phyloP scores from a whole-genome alignment of 2,888 invertebrate species.

The Spodoptera exigua region DNA sequence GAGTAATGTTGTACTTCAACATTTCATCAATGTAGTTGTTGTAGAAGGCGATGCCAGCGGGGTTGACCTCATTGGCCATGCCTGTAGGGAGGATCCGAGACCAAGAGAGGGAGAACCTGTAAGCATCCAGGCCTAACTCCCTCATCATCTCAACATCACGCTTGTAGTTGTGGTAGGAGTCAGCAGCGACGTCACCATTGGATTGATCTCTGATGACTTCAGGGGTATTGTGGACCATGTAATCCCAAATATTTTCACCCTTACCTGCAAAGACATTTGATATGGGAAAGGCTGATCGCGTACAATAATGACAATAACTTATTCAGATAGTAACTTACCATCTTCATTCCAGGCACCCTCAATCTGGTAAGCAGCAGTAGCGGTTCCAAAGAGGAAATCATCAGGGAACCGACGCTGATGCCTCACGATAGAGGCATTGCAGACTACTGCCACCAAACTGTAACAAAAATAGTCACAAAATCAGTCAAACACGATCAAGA shows the following conservation, averaged over 20 bases:
- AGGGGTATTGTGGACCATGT: constrained; percentile 69
- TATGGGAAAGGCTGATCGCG: too few species aligned
- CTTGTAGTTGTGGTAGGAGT: constrained; percentile 90
- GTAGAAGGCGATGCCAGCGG: constrained; percentile 93
- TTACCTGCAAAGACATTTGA: constrained; percentile 61
- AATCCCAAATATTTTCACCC: constrained; percentile 76
- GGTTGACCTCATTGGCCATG: constrained; percentile 90
- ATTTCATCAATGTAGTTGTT: constrained; percentile 92
- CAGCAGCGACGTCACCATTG: constrained; percentile 89
- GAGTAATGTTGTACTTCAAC: constrained; percentile 90
- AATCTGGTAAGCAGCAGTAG: constrained; percentile 73
- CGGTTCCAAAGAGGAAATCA: constrained; percentile 72
- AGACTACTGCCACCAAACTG: constrained; percentile 12
- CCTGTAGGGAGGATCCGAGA: constrained; percentile 92
- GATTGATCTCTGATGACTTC: constrained; percentile 67
- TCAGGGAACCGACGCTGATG: constrained; percentile 67
- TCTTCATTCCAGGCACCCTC: constrained; percentile 12
- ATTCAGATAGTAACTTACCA: too few species aligned
- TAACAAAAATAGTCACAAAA: neutral
- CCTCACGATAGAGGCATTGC: constrained; percentile 37
- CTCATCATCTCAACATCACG: constrained; percentile 87
- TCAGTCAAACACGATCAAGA: too few species aligned
- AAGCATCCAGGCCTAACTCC: constrained; percentile 67
- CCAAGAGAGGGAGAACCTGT: constrained; percentile 90
- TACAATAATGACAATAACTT: too few species aligned